Conservation (phyloP, 2,797 vertebrate species). For the Threskiornis aethiopicus region DNA sequence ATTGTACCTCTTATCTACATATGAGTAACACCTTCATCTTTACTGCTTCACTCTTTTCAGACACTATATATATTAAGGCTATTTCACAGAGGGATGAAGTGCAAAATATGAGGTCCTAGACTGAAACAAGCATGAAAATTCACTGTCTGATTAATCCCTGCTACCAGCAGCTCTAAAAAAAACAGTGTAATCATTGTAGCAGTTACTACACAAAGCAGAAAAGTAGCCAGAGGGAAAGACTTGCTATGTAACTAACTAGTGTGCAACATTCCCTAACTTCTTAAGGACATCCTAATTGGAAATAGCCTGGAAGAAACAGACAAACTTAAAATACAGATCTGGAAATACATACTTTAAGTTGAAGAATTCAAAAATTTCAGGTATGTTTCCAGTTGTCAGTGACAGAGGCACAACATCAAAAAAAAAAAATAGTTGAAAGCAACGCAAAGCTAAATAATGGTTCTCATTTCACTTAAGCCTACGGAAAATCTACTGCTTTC, state of each 20-base stretch:
- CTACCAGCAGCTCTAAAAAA: not conserved
- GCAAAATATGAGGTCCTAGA: not conserved
- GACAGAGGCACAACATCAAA: not conserved
- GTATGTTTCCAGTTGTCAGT: not conserved
- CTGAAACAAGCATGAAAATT: not conserved
- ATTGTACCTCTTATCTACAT: not conserved
- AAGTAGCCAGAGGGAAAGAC: not conserved
- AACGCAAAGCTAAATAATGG: not conserved
- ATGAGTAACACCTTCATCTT: not conserved
- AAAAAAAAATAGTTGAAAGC: not conserved
- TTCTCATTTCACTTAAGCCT: not conserved
- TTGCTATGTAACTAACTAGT: not conserved
- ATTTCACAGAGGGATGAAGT: not conserved
- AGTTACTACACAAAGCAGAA: not conserved
- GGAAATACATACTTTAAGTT: not conserved
- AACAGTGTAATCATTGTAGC: not conserved
- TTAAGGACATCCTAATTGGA: not conserved
- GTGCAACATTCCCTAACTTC: not conserved
- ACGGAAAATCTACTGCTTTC: not conserved
- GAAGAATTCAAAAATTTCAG: not conserved
- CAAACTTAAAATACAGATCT: not conserved
- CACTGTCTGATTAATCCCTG: not conserved
- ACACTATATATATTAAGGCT: not conserved
- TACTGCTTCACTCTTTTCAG: not conserved
- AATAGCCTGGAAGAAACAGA: not conserved